Conservation (phyloP, 2,113 vertebrate species). For the Callithrix jacchus region DNA sequence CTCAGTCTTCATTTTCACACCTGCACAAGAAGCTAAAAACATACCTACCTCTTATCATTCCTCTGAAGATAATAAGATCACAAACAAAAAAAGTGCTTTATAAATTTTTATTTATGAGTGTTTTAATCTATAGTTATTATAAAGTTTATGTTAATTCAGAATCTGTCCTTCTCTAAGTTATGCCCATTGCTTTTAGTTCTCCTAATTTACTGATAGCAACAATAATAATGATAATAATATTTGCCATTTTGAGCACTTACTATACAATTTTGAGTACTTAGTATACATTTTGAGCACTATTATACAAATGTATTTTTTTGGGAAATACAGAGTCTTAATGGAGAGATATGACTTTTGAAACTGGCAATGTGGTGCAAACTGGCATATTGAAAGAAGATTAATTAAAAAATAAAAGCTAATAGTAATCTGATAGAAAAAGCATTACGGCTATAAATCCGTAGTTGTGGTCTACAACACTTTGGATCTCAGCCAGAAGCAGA, state of each 20-base stretch:
- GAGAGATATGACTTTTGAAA: background rate
- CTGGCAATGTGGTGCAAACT: background rate
- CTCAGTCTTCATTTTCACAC: background rate
- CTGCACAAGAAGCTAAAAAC: background rate
- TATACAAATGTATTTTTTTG: background rate
- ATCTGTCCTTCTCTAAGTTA: background rate
- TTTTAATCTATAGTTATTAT: slow-evolving; percentile 24
- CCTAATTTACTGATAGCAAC: background rate
- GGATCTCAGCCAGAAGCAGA: background rate
- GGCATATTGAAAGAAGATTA: background rate
- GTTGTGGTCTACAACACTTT: background rate
- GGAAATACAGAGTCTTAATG: background rate
- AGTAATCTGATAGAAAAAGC: background rate
- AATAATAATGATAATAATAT: background rate
- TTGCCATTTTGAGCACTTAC: slow-evolving; percentile 23
- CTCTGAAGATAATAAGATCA: background rate
- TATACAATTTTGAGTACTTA: background rate
- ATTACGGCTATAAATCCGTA: background rate
- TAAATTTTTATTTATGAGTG: background rate
- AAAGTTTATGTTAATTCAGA: slow-evolving; percentile 8
- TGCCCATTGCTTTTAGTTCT: background rate
- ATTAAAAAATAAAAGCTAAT: background rate
- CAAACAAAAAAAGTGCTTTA: background rate
- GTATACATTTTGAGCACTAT: background rate
- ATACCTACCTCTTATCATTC: background rate